Evolutionary conservation across 2,888 invertebrate species (phyloP), one percentile per base, ranked within the genome.

Genomic region (Platynereis dumerilii): DNA sequence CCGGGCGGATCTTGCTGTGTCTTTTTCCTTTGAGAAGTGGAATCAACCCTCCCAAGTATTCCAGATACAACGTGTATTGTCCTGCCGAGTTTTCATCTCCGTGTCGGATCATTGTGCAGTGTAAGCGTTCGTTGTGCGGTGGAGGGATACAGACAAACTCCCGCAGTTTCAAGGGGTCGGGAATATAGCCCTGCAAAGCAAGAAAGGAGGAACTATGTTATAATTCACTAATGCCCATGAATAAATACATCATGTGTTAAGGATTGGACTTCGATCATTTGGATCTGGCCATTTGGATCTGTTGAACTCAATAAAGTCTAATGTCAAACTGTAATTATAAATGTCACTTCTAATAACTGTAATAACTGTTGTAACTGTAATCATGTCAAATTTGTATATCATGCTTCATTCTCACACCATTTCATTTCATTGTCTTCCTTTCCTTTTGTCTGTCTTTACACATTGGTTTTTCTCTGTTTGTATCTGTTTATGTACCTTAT

Each of bases 81-180:
- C 85, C 82, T 15, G 85, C 81, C 12, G 81, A 80, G 20, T 77
- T 77, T 68, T 81, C 81, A 69, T 91, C 91, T 70, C 93, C 93
- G 80, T 96, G 94, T 0, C 96, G 89, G 68, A 97, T 90, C 92
- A 99, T 97, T 62, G 98, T 99, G 86, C 99, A 99, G 86, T 97
- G 96, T 66, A 97, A 88, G 5, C 98, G 90, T 64, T 92, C 92
- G 63, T 90, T 90, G 69, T 90, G 90, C 27, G 89, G 87, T 1
- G 96, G 96, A 17, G 98, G 94, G 60, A 92, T 90, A 54, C 95
- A 94, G 42, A 97, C 96, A 87, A 97, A 97, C 71, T 93, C 92
- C 64, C 96, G 89, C 67, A 98, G 87, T 74, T 92, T 91, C 79
- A 90, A 90, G 20, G 91, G 88, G 82, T 94, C 93, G 53, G 98